These are phyloP conservation scores for Nansenia antarctica DNA, from an alignment of 2,113 vertebrate genomes.

Conservation along the genomic window DNA sequence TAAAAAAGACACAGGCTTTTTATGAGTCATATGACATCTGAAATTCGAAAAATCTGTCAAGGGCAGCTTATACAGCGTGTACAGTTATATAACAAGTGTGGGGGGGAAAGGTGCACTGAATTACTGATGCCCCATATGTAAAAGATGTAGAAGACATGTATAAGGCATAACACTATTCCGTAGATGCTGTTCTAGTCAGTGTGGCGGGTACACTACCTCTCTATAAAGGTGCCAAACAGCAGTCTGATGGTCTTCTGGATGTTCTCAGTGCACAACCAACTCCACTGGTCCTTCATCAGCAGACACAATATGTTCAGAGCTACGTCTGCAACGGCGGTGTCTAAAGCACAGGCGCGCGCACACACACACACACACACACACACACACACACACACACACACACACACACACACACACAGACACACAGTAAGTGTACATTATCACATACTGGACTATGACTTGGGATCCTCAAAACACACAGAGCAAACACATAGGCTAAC, in stretches of 20 bases:
- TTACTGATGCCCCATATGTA: not conserved
- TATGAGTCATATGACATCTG: not conserved
- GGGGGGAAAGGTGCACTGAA: not conserved
- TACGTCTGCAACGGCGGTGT: conserved; percentile 85
- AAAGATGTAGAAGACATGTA: not conserved
- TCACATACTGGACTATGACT: no score
- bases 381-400: not conserved
- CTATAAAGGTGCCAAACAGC: conserved; percentile 88
- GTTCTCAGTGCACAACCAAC: conserved; percentile 89
- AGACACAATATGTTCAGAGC: conserved; percentile 86
- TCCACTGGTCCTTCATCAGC: conserved; percentile 89
- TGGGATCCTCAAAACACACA: no score
- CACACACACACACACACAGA: not conserved
- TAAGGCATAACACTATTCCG: not conserved
- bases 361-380: not conserved
- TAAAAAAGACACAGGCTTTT: no score
- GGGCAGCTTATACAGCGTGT: not conserved
- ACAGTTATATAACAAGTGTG: not conserved
- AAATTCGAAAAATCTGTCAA: not conserved
- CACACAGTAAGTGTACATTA: not conserved
- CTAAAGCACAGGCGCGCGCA: conserved; percentile 33
- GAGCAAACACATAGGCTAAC: no score
- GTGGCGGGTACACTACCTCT: conserved; percentile 74
- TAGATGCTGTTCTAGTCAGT: not conserved
- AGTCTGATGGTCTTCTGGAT: conserved; percentile 84